phyloP scores from a whole-genome alignment of 2,113 vertebrate genomes.

The Spheniscus mendiculus region DNA sequence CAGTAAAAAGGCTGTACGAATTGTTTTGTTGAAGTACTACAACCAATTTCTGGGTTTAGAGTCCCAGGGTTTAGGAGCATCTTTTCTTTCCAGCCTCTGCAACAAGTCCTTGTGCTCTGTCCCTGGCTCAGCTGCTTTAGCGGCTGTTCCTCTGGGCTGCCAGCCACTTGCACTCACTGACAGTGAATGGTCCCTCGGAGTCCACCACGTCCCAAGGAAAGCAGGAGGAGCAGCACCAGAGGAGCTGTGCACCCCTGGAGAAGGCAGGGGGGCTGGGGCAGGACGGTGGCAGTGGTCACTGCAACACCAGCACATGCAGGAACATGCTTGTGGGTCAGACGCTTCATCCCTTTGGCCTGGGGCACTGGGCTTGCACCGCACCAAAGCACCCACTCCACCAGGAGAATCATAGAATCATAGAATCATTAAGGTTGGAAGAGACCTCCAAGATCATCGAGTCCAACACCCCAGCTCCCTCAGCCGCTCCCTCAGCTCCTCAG shows the following conservation, averaged over 20 bases:
- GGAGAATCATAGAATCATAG: too few species aligned
- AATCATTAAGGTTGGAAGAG: too few species aligned
- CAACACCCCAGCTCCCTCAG: too few species aligned
- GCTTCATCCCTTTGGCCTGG: neutral
- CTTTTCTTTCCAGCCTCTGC: neutral
- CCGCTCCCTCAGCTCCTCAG: too few species aligned
- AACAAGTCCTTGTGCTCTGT: neutral
- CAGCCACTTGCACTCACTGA: fast-evolving
- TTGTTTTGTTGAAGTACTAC: neutral
- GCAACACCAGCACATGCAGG: neutral
- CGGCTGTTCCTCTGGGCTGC: fast-evolving
- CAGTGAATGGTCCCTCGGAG: fast-evolving
- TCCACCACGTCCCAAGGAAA: neutral
- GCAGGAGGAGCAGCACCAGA: neutral
- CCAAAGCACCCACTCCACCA: neutral
- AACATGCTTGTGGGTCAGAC: fast-evolving
- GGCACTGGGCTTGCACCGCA: fast-evolving
- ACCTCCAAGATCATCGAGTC: too few species aligned
- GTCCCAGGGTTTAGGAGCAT: neutral
- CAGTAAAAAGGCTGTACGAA: neutral
- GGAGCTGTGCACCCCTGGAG: neutral
- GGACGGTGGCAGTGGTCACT: neutral
- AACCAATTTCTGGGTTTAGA: neutral
- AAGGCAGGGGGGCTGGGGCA: neutral
- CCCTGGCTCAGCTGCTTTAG: neutral